These are phyloP conservation scores for Acanthacorydalis orientalis DNA, from an alignment of 2,888 invertebrate species.

Conservation along the genomic window DNA sequence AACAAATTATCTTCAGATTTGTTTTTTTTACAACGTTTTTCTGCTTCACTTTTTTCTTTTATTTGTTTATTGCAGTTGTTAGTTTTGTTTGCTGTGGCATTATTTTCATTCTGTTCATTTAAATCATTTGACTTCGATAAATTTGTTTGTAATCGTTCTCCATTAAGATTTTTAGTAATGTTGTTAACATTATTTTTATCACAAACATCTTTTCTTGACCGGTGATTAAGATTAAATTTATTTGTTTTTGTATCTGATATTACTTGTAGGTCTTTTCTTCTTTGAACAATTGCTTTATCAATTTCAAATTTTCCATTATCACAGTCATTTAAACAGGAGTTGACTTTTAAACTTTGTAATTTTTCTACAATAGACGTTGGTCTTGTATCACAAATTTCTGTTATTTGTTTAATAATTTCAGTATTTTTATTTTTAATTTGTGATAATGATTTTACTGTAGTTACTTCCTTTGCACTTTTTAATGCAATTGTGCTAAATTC, in stretches of 20 bases:
- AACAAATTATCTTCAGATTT: not conserved
- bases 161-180: constrained; percentile 9
- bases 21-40: not conserved
- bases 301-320: constrained; percentile 2
- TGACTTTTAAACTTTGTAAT: not conserved
- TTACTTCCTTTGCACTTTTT: constrained; percentile 4
- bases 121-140: constrained; percentile 7
- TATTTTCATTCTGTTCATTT: constrained; percentile 5
- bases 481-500: constrained; percentile 12
- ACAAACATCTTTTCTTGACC: no score
- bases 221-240: no score
- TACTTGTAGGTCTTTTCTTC: constrained; percentile 2
- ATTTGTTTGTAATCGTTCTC: constrained; percentile 7
- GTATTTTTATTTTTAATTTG: constrained; percentile 3
- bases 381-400: constrained; percentile 7
- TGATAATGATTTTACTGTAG: constrained; percentile 1
- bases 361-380: not conserved
- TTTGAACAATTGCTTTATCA: constrained; percentile 3
- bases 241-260: not conserved
- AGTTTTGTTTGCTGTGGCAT: not conserved
- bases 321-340: not conserved
- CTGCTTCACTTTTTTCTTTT: not conserved
- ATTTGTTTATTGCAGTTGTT: not conserved
- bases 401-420: not conserved
- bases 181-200: not conserved